Percentiles rank a stretch among this genome's conserved stretches.
These are phyloP conservation scores for Morpho helenor DNA, from an alignment of 2,888 invertebrate genomes.

Conservation along the genomic window DNA sequence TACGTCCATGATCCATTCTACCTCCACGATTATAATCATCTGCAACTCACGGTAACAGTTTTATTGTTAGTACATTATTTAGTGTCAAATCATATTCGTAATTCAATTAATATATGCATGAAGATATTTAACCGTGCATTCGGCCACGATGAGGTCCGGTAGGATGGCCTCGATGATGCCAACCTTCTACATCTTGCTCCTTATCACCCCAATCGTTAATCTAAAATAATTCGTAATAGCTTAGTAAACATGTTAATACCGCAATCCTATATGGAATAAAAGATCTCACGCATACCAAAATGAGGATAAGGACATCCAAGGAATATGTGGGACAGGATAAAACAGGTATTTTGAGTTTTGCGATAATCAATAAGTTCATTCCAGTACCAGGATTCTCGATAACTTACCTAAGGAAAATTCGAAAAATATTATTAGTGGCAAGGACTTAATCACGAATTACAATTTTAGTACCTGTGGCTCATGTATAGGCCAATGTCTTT, in stretches of 20 bases:
- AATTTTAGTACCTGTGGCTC: constrained; percentile 57
- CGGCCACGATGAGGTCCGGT: constrained; percentile 73
- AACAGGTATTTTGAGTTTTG: constrained; percentile 57
- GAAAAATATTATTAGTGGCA: constrained; percentile 26
- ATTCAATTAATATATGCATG: neutral
- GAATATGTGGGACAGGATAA: constrained; percentile 72
- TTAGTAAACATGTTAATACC: neutral
- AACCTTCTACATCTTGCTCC: constrained; percentile 67
- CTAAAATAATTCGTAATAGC: constrained; percentile 35
- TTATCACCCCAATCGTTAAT: constrained; percentile 76
- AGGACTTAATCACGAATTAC: neutral
- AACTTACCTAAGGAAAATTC: constrained; percentile 57
- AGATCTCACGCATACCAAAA: constrained; percentile 55
- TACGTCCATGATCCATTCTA: constrained; percentile 56
- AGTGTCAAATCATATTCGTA: neutral
- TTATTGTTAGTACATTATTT: neutral
- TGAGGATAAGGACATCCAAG: constrained; percentile 74
- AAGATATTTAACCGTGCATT: constrained; percentile 50
- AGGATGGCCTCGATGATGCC: constrained; percentile 70
- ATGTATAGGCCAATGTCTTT: constrained; percentile 71
- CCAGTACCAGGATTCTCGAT: constrained; percentile 56
- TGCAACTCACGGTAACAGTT: constrained; percentile 25
- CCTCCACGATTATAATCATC: constrained; percentile 68
- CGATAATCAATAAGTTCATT: constrained; percentile 68
- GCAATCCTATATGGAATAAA: constrained; percentile 8